Percentiles rank a stretch among this genome's conserved stretches.
phyloP scores from a whole-genome alignment of 2,888 invertebrate genomes.

The Agrilus cyanescens region DNA sequence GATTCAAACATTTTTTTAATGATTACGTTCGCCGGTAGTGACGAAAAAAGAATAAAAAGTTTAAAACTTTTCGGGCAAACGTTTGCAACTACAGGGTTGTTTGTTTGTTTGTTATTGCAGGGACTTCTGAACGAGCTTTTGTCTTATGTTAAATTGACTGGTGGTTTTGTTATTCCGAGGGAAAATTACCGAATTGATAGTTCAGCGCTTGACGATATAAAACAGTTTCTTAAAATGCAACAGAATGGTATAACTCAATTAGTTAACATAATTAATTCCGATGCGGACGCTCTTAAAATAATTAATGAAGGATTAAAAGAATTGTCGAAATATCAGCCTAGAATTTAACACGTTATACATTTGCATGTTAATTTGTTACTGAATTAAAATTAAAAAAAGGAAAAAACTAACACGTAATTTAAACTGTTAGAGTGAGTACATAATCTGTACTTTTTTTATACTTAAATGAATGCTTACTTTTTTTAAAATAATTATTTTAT shows the following conservation, averaged over 20 bases:
- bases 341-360: not conserved
- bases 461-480: too few species aligned
- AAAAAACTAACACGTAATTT: not conserved
- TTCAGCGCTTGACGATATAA: constrained; percentile 57
- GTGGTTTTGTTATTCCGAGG: constrained; percentile 42
- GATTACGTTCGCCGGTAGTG: too few species aligned
- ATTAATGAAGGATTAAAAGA: constrained; percentile 68
- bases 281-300: constrained; percentile 63
- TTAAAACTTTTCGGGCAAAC: too few species aligned
- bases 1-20: not conserved
- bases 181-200: constrained; percentile 70
- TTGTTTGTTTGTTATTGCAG: constrained; percentile 33
- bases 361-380: not conserved
- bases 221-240: constrained; percentile 71
- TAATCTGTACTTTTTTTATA: too few species aligned
- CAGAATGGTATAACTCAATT: constrained; percentile 83
- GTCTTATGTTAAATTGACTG: constrained; percentile 68
- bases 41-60: too few species aligned
- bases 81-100: not conserved
- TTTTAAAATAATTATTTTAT: too few species aligned
- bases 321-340: constrained; percentile 21
- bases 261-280: constrained; percentile 70
- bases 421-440: too few species aligned
- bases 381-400: not conserved
- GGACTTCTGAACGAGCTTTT: constrained; percentile 84